These are phyloP conservation scores for Brachyrhaphis roseni DNA, from an alignment of 2,797 vertebrate species.

Conservation along the genomic window DNA sequence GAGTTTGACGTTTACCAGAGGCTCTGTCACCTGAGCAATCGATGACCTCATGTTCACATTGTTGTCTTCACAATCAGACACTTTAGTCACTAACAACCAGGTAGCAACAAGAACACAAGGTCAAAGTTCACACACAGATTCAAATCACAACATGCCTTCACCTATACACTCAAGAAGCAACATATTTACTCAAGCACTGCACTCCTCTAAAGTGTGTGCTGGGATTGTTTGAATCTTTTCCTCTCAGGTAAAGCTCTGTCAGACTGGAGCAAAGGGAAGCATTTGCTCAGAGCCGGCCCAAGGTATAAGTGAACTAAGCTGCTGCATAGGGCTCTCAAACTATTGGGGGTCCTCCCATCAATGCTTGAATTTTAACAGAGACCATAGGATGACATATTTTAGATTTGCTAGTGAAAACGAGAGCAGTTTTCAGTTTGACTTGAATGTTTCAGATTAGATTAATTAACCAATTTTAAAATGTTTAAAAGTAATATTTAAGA, in stretches of 20 bases:
- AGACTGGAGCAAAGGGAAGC: neutral
- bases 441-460: neutral
- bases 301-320: neutral
- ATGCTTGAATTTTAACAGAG: neutral
- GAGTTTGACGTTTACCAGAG: neutral
- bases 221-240: neutral
- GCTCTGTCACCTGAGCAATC: constrained; percentile 24
- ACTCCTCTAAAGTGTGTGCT: neutral
- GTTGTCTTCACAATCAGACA: constrained; percentile 34
- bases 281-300: neutral
- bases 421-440: neutral
- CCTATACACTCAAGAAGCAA: neutral
- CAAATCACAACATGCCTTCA: constrained; percentile 53
- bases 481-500: neutral
- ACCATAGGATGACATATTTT: neutral
- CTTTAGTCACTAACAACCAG: constrained; percentile 40
- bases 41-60: constrained; percentile 32
- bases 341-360: neutral
- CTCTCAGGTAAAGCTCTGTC: neutral
- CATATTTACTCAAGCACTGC: neutral
- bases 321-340: neutral
- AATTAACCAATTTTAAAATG: neutral
- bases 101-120: constrained; percentile 18
- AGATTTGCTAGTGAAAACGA: neutral
- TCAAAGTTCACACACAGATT: constrained; percentile 49